These are phyloP conservation scores for Emydoidea blandingii DNA, from an alignment of 2,797 vertebrate species.

Conservation along the genomic window DNA sequence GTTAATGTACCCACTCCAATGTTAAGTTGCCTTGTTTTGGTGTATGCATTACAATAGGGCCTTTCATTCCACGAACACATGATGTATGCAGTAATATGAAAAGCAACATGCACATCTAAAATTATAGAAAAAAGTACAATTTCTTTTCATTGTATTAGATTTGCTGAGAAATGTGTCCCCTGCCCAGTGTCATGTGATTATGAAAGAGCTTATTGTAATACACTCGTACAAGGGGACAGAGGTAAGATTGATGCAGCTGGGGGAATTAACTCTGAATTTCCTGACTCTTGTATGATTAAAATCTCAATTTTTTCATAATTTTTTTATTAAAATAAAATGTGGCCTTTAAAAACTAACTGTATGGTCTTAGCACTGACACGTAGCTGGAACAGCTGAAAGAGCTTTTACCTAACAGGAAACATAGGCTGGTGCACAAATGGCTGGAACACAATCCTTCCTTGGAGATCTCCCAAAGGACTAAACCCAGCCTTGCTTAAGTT, in stretches of 20 bases:
- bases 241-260: slow-evolving; percentile 49
- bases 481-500: slow-evolving; percentile 23
- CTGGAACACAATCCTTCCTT: background rate
- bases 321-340: slow-evolving; percentile 14
- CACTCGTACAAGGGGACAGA: slow-evolving; percentile 26
- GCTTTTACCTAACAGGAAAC: slow-evolving; percentile 20
- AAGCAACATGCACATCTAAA: slow-evolving; percentile 77
- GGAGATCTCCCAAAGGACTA: background rate
- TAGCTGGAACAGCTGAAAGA: slow-evolving; percentile 38
- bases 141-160: slow-evolving; percentile 73
- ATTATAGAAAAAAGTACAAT: slow-evolving; percentile 74
- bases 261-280: slow-evolving; percentile 39
- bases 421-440: background rate
- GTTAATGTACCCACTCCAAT: slow-evolving; percentile 69
- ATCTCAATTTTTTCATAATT: slow-evolving; percentile 39
- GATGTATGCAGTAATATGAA: slow-evolving; percentile 74
- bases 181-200: slow-evolving; percentile 65
- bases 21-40: slow-evolving; percentile 66
- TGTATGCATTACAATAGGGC: slow-evolving; percentile 63
- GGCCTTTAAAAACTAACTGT: background rate
- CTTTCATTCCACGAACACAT: slow-evolving; percentile 76
- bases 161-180: slow-evolving; percentile 65
- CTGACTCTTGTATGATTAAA: slow-evolving; percentile 18
- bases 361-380: background rate
- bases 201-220: slow-evolving; percentile 72